Evolutionary conservation across 2,888 invertebrate species (phyloP).

Genomic region (Taphrorychus bicolor): DNA sequence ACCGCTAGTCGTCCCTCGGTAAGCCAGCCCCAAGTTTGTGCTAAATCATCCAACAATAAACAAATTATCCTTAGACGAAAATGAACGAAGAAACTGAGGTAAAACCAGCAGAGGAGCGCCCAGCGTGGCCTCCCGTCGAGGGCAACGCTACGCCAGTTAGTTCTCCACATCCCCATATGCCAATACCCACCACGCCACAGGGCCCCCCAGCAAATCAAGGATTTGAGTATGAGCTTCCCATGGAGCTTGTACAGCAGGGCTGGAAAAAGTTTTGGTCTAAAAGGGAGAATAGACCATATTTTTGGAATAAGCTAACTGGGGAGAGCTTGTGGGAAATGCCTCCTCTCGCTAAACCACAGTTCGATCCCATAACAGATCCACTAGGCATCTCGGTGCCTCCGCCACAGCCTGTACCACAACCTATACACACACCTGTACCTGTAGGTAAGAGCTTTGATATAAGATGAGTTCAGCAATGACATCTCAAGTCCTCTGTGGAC

Average conservation of each 20-base stretch:
- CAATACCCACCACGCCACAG: slow-evolving; percentile 68
- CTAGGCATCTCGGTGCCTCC: slow-evolving; percentile 46
- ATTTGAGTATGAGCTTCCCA: slow-evolving; percentile 64
- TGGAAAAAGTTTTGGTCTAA: slow-evolving; percentile 98
- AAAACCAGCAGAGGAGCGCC: slow-evolving; percentile 53
- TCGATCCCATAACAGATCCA: slow-evolving; percentile 80
- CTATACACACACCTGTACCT: slow-evolving; percentile 60
- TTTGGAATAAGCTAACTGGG: slow-evolving; percentile 94
- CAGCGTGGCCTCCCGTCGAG: slow-evolving; percentile 57
- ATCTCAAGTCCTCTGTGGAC: too few species aligned
- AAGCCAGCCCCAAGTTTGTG: slow-evolving; percentile 37
- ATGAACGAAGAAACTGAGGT: slow-evolving; percentile 59
- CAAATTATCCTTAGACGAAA: slow-evolving; percentile 45
- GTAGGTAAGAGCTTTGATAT: too few species aligned
- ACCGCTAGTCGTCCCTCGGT: slow-evolving; percentile 22
- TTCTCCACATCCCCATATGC: slow-evolving; percentile 58
- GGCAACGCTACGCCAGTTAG: slow-evolving; percentile 52
- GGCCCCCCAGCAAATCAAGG: slow-evolving; percentile 62
- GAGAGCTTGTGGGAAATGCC: slow-evolving; percentile 99
- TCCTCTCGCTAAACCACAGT: slow-evolving; percentile 80
- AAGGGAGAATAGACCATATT: slow-evolving; percentile 92
- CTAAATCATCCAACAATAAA: slow-evolving; percentile 46
- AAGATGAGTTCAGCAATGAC: too few species aligned
- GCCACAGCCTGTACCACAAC: slow-evolving; percentile 35
- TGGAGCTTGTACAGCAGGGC: slow-evolving; percentile 78